Conservation (phyloP, 1,140 invertebrate genomes). For the Brachionus plicatilis region DNA sequence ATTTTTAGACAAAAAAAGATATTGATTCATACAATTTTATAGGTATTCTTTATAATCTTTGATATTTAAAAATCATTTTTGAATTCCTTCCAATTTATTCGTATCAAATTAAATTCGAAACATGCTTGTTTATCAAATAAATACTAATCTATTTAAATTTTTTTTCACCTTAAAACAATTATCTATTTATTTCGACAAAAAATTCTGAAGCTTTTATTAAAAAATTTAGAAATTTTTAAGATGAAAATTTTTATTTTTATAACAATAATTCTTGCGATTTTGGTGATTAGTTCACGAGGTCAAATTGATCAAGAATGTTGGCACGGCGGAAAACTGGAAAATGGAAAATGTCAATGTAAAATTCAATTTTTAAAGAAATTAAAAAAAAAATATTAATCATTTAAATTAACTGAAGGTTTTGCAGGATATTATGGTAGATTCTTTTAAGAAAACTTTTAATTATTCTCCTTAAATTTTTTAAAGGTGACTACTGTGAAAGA, state of each 20-base stretch:
- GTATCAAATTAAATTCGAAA: background rate
- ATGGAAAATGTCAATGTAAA: background rate
- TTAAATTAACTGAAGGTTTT: background rate
- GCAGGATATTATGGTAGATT: background rate
- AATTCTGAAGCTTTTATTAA: background rate
- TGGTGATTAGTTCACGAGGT: background rate
- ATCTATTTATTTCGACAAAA: background rate
- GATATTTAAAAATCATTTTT: background rate
- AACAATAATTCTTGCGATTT: background rate
- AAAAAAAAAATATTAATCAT: background rate
- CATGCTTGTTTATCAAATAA: background rate
- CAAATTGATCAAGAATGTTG: background rate
- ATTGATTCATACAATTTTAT: background rate
- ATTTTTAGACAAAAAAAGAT: background rate
- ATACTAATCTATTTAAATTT: background rate
- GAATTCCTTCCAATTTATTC: background rate
- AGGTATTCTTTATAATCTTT: background rate
- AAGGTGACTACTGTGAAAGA: background rate
- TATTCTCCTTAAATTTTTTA: background rate
- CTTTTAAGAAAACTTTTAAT: background rate
- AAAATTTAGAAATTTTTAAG: background rate
- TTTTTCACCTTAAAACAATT: background rate
- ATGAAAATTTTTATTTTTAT: background rate
- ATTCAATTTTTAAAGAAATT: background rate
- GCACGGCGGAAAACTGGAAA: background rate